Evolutionary conservation across 2,113 vertebrate species (phyloP).

Genomic region (Tupaia tana): DNA sequence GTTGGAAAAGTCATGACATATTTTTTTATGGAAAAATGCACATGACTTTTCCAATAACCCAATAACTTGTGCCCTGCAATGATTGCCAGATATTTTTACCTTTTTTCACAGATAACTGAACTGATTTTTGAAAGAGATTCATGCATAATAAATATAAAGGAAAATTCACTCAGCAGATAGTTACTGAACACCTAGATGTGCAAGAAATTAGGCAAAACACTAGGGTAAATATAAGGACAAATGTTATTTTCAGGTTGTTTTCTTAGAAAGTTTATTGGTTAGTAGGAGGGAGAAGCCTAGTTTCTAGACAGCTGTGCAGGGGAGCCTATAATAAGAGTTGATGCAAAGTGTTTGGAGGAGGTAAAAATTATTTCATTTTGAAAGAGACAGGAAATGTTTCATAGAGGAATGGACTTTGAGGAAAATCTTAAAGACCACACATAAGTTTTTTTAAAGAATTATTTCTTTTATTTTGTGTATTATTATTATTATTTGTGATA

Average conservation of each 20-base stretch:
- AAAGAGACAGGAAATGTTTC: constrained; percentile 15
- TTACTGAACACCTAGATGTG: constrained; percentile 3
- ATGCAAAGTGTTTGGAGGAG: background rate
- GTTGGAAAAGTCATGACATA: too few relatives aligned
- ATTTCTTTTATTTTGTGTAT: too few relatives aligned
- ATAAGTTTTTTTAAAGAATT: background rate
- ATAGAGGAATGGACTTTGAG: background rate
- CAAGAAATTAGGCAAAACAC: background rate
- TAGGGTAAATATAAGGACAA: background rate
- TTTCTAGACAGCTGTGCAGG: background rate
- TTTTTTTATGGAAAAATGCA: too few relatives aligned
- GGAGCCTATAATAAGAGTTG: background rate
- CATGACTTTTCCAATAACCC: too few relatives aligned
- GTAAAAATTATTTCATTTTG: constrained; percentile 22
- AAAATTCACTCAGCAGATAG: constrained; percentile 24
- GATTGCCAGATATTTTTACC: background rate
- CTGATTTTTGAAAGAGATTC: constrained; percentile 46
- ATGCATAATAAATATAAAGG: background rate
- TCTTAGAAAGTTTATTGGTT: background rate
- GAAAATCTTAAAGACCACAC: background rate
- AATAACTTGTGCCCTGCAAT: background rate
- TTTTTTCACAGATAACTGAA: background rate
- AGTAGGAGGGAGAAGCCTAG: background rate
- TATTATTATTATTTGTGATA: too few relatives aligned
- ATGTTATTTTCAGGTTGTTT: constrained; percentile 20